Base-by-base conservation (phyloP, 2,113 vertebrate genomes). In the Coreoperca whiteheadi region DNA sequence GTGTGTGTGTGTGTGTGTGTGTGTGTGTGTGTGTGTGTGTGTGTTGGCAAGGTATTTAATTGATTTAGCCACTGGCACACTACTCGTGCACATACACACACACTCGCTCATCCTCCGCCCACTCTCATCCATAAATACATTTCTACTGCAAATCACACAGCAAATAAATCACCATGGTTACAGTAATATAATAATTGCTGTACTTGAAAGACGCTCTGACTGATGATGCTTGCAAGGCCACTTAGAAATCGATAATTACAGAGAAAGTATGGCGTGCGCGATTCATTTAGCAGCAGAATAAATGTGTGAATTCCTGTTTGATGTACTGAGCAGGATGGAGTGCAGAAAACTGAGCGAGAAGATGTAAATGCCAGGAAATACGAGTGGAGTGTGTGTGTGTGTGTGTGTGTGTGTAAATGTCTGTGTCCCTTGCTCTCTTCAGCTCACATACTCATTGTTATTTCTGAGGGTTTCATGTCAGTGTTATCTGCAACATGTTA, bases 121-220 rank as follows among this genome's bases (percentile, higher is more conserved):
- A 92, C 92, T 87, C 91, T 68, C 69, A 25, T 85, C 92, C 87
- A 83, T 80, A 90, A 90, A 90, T 90, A 91, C 74, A 86, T 81
- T 87, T 87, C 69, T 79, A 83, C 71, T 74, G 86, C 75, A 89
- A 87, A 88, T 89, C 82, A 88, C 68, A 71, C 74, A 81, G 82
- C 69, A 87, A 86, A 92, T 87, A 92, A 89, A 91, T 94, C 92
- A 79, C 93, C 92, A 93, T 94, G 92, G 93, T 89, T 89, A 94
- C 93, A 57, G 80, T 87, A 92, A 92, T 91, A 37, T 80, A 88
- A 92, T 91, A 89, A 89, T 87, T 87, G 79, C 72, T 4, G 85
- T 66, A 64, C 76, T 82, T 77, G 65, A 80, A 85, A 72, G 59
- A 82, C 61, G 57, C 65, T 86, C 71, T 87, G 87, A 90, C 72